Percentiles rank a stretch among this genome's conserved stretches.
phyloP scores from a whole-genome alignment of 2,888 invertebrate species.

The Aphodius granarius region DNA sequence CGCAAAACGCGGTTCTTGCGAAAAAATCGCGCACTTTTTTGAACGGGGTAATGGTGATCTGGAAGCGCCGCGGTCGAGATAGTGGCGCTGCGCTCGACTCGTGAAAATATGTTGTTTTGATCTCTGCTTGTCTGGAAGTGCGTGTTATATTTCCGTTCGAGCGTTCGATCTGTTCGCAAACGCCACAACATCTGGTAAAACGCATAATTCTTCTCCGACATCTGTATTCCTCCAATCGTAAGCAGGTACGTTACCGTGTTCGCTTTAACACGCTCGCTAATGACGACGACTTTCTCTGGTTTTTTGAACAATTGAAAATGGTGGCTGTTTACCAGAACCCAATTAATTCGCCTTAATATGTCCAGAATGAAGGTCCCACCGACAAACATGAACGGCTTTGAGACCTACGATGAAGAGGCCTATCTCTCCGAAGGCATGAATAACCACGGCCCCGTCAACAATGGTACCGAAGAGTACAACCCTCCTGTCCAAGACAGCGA shows the following conservation, averaged over 20 bases:
- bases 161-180: background rate
- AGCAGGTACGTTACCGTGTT: no score
- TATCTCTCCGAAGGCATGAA: slow-evolving; percentile 30
- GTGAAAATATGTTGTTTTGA: background rate
- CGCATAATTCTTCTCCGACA: background rate
- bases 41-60: background rate
- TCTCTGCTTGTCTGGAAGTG: background rate
- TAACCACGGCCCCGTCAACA: slow-evolving; percentile 41
- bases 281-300: background rate
- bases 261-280: no score
- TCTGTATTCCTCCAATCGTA: background rate
- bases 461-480: slow-evolving; percentile 50
- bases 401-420: slow-evolving; percentile 35
- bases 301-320: slow-evolving; percentile 19
- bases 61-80: background rate
- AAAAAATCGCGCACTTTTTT: background rate
- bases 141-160: background rate
- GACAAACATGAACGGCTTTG: slow-evolving; percentile 34
- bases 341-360: slow-evolving; percentile 12
- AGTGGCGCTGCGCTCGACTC: background rate
- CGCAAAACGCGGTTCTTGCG: background rate
- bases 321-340: slow-evolving; percentile 16
- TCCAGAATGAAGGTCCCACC: slow-evolving; percentile 35
- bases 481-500: slow-evolving; percentile 63
- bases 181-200: background rate